These are phyloP conservation scores for Chloroclysta siterata DNA, from an alignment of 2,888 invertebrate species.

Conservation along the genomic window DNA sequence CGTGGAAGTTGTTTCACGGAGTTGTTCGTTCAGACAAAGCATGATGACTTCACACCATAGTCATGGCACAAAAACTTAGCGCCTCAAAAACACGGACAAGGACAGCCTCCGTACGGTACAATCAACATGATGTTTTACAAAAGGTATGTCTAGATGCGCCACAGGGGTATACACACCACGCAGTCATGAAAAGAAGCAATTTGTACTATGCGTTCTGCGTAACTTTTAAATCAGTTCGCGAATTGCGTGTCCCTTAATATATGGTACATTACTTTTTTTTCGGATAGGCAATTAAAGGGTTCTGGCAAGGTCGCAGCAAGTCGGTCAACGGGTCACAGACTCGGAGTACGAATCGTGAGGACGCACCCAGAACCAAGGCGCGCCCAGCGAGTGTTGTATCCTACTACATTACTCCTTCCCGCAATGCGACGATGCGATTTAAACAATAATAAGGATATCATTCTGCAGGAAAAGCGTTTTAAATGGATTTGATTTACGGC, in stretches of 20 bases:
- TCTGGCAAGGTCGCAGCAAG: slow-evolving; percentile 68
- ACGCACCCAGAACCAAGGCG: slow-evolving; percentile 75
- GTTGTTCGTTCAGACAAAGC: slow-evolving; percentile 16
- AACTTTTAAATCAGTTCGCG: slow-evolving; percentile 30
- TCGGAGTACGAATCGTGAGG: slow-evolving; percentile 71
- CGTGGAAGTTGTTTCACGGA: background rate
- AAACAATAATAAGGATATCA: slow-evolving; percentile 7
- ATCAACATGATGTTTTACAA: slow-evolving; percentile 12
- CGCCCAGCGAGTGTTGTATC: slow-evolving; percentile 64
- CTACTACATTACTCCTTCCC: slow-evolving; percentile 74
- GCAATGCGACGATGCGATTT: slow-evolving; percentile 75
- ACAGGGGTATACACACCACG: slow-evolving; percentile 14
- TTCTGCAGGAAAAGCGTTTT: background rate
- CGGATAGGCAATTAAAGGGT: slow-evolving; percentile 61
- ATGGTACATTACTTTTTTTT: slow-evolving; percentile 53
- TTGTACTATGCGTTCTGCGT: slow-evolving; percentile 21
- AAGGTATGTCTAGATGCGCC: slow-evolving; percentile 2
- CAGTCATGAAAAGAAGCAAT: slow-evolving; percentile 23
- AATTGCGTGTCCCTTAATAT: slow-evolving; percentile 55
- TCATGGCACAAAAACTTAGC: slow-evolving; percentile 24
- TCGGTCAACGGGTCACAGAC: slow-evolving; percentile 79
- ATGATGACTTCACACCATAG: slow-evolving; percentile 30
- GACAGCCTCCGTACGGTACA: slow-evolving; percentile 26
- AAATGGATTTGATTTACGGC: background rate
- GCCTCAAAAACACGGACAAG: slow-evolving; percentile 34